These are phyloP conservation scores for Temnothorax longispinosus DNA, from an alignment of 1,140 invertebrate genomes.

Conservation along the genomic window DNA sequence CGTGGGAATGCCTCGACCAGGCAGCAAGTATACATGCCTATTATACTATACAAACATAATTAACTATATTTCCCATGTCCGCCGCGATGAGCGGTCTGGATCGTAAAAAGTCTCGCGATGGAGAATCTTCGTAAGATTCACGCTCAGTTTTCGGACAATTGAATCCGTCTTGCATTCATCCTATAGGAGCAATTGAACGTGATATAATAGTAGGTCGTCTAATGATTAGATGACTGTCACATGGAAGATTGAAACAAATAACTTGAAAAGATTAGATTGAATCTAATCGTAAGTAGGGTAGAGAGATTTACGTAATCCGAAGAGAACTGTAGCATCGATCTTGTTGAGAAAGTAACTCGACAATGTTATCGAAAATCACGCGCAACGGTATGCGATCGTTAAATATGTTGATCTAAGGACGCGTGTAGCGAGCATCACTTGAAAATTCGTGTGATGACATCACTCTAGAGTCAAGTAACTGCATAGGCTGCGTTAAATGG, in stretches of 20 bases:
- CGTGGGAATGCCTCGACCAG: conserved; percentile 69
- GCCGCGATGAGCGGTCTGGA: neutral
- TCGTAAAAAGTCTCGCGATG: neutral
- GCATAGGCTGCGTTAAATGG: neutral
- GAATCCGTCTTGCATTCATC: neutral
- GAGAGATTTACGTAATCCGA: neutral
- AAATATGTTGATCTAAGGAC: neutral
- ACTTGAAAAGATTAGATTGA: neutral
- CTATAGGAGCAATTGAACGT: neutral
- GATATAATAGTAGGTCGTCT: neutral
- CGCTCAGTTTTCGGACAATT: neutral
- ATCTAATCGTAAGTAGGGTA: neutral
- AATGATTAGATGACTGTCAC: no score
- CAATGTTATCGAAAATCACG: neutral
- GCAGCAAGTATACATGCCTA: neutral
- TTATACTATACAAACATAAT: neutral
- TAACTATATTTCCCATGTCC: neutral
- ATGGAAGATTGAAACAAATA: neutral
- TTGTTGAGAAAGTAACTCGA: neutral
- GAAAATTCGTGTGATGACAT: neutral
- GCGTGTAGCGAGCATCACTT: neutral
- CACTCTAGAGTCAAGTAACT: neutral
- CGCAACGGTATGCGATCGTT: neutral
- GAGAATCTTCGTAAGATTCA: neutral
- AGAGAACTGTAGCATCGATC: neutral